Evolutionary conservation across 2,888 invertebrate species (phyloP), one percentile per base, ranked within the genome.

Genomic region (Lepidonotus clava): DNA sequence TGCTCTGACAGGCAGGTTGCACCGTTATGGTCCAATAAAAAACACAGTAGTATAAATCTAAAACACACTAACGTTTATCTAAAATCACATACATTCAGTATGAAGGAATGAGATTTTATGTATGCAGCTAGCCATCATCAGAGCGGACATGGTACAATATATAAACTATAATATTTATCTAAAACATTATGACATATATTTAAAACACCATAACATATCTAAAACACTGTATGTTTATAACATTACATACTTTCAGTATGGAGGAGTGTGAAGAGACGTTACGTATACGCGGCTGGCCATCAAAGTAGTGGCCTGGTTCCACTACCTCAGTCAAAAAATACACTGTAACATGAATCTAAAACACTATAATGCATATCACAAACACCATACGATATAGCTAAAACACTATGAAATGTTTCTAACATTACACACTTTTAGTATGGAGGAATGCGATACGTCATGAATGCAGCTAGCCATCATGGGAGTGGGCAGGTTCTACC

Each of bases 61-160:
- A n/a, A n/a, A n/a, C n/a, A n/a, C 21, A 21, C 14, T 51, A 51
- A 51, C 21, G 21, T 51, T 11, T 14, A 51, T 51, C 51, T 14
- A 21, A 14, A 32, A 18, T 28, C 18, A 34, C 18, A 21, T 40
- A 8, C 8, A 46, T 83, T 11, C 41, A 83, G 85, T 40, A 85
- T 85, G 85, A 71, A 85, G 24, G 85, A 85, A 71, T 85, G 85
- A 67, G 85, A 85, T 36, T 1, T n/a, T 85, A 32, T 85, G 85
- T 28, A 38, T n/a, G 2, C 66, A 71, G 2, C 18, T 85, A 28
- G 66, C 85, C 38, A 85, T 85, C 67, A 85, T 85, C 67, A 71
- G 66, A 14, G 28, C 34, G 24, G 85, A 71, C 5, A 6, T 38
- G 85, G 85, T 11, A 51, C n/a, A n/a, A n/a, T n/a, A n/a, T n/a